Percentiles rank a stretch among this genome's conserved stretches.
Evolutionary conservation across 2,888 invertebrate genomes (phyloP).

Genomic region (Trilocha varians): DNA sequence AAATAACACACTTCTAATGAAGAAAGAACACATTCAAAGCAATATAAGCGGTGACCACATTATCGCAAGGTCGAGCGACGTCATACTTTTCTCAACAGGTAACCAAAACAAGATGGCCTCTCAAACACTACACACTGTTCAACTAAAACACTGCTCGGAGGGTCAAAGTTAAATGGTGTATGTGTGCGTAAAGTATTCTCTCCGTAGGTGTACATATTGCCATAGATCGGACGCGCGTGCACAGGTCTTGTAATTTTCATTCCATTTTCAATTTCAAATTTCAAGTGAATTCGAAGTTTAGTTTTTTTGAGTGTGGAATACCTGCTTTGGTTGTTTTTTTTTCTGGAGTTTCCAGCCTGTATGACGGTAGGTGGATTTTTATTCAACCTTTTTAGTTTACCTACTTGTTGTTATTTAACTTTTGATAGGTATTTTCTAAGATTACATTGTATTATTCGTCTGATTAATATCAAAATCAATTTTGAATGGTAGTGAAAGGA

Average conservation of each 20-base stretch:
- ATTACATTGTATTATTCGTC: no score
- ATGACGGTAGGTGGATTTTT: constrained; percentile 17
- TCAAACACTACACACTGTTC: not conserved
- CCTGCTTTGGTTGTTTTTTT: not conserved
- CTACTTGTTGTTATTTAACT: no score
- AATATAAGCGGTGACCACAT: constrained; percentile 9
- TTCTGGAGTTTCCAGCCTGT: constrained; percentile 14
- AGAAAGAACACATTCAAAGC: not conserved
- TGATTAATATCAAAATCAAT: no score
- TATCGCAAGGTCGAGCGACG: constrained; percentile 24
- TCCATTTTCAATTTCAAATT: constrained; percentile 15
- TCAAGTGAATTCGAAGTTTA: constrained; percentile 6
- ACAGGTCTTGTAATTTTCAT: constrained; percentile 23
- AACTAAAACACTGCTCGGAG: constrained; percentile 1
- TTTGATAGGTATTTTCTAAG: no score
- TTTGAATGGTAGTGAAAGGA: no score
- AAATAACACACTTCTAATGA: not conserved
- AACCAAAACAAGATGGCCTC: constrained; percentile 10
- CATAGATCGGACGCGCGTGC: constrained; percentile 47
- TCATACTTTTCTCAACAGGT: constrained; percentile 14
- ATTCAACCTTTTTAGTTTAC: no score
- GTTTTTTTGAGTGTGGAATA: not conserved
- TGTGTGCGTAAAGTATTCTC: constrained; percentile 44
- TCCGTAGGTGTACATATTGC: constrained; percentile 40
- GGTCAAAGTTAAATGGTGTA: constrained; percentile 32